These are phyloP conservation scores for Poecilus cupreus DNA, from an alignment of 2,888 invertebrate species.

Conservation along the genomic window DNA sequence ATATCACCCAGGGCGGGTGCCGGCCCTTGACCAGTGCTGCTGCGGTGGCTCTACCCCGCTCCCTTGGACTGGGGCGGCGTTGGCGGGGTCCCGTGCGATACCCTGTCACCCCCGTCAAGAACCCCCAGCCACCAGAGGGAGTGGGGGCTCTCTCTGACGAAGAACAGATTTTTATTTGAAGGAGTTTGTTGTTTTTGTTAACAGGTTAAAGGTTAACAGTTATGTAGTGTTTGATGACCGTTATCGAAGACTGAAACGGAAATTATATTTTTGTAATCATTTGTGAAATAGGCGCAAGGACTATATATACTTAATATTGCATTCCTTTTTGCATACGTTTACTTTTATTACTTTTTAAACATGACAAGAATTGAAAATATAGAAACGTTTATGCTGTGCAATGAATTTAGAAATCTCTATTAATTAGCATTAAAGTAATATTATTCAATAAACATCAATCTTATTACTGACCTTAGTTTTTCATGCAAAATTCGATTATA, in stretches of 20 bases:
- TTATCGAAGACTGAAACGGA: constrained; percentile 48
- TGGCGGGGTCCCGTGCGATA: constrained; percentile 80
- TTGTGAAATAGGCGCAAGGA: constrained; percentile 50
- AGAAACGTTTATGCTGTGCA: background rate
- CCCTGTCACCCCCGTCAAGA: constrained; percentile 80
- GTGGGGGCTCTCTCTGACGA: constrained; percentile 80
- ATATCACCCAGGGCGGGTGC: background rate
- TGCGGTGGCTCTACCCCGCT: constrained; percentile 76
- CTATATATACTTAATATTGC: constrained; percentile 50
- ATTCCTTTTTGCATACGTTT: background rate
- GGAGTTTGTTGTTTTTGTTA: constrained; percentile 19
- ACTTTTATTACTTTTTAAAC: background rate
- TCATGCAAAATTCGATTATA: too few species aligned
- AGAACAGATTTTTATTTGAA: constrained; percentile 80
- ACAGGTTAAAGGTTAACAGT: background rate
- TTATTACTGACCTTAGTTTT: too few species aligned
- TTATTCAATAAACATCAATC: background rate
- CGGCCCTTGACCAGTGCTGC: constrained; percentile 2
- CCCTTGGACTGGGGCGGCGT: constrained; percentile 77
- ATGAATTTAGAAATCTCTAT: background rate
- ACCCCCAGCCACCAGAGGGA: constrained; percentile 62
- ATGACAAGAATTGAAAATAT: background rate
- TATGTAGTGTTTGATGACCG: constrained; percentile 18
- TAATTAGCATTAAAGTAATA: background rate
- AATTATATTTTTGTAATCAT: constrained; percentile 51